phyloP scores from a whole-genome alignment of 2,888 invertebrate species.

The Operophtera brumata region DNA sequence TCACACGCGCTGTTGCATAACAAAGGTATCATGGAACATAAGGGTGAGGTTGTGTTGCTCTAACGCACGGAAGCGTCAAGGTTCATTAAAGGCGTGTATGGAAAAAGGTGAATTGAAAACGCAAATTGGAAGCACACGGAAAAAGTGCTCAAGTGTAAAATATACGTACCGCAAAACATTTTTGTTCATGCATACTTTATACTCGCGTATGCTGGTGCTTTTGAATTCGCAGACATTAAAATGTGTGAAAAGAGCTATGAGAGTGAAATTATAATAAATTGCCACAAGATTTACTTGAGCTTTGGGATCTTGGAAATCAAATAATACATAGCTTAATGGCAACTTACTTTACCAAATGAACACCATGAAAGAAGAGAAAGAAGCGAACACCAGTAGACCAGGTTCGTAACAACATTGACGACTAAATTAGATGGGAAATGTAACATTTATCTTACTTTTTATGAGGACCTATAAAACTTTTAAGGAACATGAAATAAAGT shows the following conservation, averaged over 20 bases:
- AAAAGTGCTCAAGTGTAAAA: background rate
- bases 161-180: background rate
- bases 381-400: background rate
- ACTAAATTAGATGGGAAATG: conserved; percentile 10
- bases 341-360: background rate
- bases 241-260: conserved; percentile 22
- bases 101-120: background rate
- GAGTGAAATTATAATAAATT: conserved; percentile 28
- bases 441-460: conserved; percentile 17
- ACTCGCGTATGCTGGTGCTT: conserved; percentile 15
- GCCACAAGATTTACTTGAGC: conserved; percentile 19
- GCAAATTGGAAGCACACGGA: background rate
- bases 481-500: conserved; percentile 18
- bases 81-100: background rate
- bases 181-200: conserved; percentile 5
- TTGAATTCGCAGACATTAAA: conserved; percentile 24
- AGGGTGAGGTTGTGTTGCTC: no score
- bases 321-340: background rate
- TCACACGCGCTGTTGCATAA: background rate
- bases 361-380: background rate
- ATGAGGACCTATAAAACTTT: conserved; percentile 16
- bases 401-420: conserved; percentile 1
- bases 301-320: conserved; percentile 18
- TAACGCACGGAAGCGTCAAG: background rate
- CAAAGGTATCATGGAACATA: background rate